These are phyloP conservation scores for Denticeps clupeoides DNA, from an alignment of 2,797 vertebrate species.

Conservation along the genomic window DNA sequence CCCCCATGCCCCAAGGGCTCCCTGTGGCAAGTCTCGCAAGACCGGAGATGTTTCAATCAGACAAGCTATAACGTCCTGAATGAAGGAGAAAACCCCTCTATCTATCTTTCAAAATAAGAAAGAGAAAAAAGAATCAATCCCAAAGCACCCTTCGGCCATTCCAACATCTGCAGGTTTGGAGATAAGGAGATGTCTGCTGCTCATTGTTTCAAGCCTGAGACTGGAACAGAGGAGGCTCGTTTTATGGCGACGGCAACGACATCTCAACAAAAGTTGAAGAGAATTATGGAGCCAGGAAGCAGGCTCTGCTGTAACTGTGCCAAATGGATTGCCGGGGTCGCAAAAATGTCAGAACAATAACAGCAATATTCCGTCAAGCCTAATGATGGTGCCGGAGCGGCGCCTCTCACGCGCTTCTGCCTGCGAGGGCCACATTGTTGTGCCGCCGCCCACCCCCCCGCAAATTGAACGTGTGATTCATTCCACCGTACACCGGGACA, in stretches of 20 bases:
- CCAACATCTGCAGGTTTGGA: constrained; percentile 35
- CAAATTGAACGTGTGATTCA: too few species aligned
- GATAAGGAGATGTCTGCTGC: constrained; percentile 23
- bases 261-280: constrained; percentile 4
- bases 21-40: constrained; percentile 9
- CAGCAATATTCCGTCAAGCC: too few species aligned
- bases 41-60: constrained; percentile 48
- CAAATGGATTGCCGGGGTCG: too few species aligned
- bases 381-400: too few species aligned
- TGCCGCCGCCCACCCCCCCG: too few species aligned
- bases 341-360: too few species aligned
- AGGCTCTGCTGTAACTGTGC: too few species aligned
- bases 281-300: too few species aligned
- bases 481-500: too few species aligned
- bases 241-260: constrained; percentile 10
- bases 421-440: too few species aligned
- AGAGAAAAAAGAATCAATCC: constrained; percentile 55
- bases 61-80: constrained; percentile 19
- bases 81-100: constrained; percentile 50
- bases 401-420: too few species aligned
- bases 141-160: constrained; percentile 36
- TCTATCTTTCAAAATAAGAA: too few species aligned
- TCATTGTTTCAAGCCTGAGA: constrained; percentile 11
- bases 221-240: not conserved
- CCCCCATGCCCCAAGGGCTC: constrained; percentile 33